Evolutionary conservation across 1,140 invertebrate species (phyloP).

Genomic region (Pectinophora gossypiella): DNA sequence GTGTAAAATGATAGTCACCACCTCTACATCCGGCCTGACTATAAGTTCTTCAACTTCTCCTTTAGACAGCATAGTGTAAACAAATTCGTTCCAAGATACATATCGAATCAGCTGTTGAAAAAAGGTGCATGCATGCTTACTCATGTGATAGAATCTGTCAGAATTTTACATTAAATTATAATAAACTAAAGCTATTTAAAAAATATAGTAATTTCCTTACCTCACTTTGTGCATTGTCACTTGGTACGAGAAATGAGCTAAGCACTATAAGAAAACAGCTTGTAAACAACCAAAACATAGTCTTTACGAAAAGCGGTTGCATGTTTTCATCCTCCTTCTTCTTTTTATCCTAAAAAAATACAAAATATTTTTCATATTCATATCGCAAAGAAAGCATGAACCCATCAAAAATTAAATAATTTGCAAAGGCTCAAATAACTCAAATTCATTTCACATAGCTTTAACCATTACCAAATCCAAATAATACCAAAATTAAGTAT

Average conservation of each 20-base stretch:
- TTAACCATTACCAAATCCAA: no score
- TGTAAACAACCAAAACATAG: constrained; percentile 84
- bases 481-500: no score
- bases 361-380: no score
- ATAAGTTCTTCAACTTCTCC: constrained; percentile 94
- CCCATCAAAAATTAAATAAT: no score
- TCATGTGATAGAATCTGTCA: no score
- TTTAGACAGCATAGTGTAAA: constrained; percentile 93
- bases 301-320: constrained; percentile 82
- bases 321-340: constrained; percentile 81
- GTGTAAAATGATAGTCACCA: constrained; percentile 89
- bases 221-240: constrained; percentile 82
- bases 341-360: constrained; percentile 52
- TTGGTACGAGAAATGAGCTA: constrained; percentile 82
- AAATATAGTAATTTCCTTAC: no score
- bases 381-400: no score
- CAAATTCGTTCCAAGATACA: constrained; percentile 97
- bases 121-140: no score
- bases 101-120: constrained; percentile 77
- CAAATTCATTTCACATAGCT: no score
- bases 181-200: no score
- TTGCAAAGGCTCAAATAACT: no score
- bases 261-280: constrained; percentile 84
- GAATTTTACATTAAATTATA: no score
- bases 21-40: constrained; percentile 87